These are phyloP conservation scores for Drosophila formosana DNA, from an alignment of 2,888 invertebrate species.

Conservation along the genomic window DNA sequence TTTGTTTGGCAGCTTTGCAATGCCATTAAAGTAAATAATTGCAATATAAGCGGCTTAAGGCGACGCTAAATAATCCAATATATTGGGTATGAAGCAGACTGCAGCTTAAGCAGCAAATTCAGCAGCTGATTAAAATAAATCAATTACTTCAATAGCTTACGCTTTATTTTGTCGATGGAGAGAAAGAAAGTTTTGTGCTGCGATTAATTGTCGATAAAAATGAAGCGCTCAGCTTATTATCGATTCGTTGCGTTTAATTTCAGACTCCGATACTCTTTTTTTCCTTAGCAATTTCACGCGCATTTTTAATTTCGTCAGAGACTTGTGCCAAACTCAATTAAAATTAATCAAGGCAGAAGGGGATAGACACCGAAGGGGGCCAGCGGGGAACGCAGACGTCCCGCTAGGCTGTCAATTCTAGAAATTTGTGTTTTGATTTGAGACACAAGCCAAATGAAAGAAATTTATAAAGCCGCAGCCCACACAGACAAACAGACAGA, in stretches of 20 bases:
- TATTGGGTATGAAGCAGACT: not conserved
- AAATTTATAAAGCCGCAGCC: slow-evolving; percentile 50
- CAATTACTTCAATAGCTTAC: not conserved
- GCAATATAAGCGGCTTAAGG: not conserved
- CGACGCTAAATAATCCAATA: not conserved
- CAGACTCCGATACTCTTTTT: not conserved
- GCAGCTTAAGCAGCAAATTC: not conserved
- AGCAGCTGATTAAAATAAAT: slow-evolving; percentile 7
- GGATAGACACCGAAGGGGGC: not conserved
- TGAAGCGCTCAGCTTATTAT: slow-evolving; percentile 32
- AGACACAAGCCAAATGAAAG: slow-evolving; percentile 72
- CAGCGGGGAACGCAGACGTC: slow-evolving; percentile 13
- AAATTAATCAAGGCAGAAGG: slow-evolving; percentile 47
- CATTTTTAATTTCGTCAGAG: slow-evolving; percentile 47
- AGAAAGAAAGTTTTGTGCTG: slow-evolving; percentile 17
- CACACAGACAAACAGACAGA: slow-evolving; percentile 13
- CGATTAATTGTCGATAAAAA: slow-evolving; percentile 9
- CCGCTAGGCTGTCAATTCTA: slow-evolving; percentile 66
- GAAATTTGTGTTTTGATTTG: slow-evolving; percentile 69
- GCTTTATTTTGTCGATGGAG: no score
- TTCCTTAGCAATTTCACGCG: slow-evolving; percentile 64
- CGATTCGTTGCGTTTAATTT: slow-evolving; percentile 46
- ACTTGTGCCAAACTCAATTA: slow-evolving; percentile 75
- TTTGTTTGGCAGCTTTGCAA: not conserved
- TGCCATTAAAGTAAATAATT: not conserved